Evolutionary conservation across 2,113 vertebrate species (phyloP).

Genomic region (Indri indri): DNA sequence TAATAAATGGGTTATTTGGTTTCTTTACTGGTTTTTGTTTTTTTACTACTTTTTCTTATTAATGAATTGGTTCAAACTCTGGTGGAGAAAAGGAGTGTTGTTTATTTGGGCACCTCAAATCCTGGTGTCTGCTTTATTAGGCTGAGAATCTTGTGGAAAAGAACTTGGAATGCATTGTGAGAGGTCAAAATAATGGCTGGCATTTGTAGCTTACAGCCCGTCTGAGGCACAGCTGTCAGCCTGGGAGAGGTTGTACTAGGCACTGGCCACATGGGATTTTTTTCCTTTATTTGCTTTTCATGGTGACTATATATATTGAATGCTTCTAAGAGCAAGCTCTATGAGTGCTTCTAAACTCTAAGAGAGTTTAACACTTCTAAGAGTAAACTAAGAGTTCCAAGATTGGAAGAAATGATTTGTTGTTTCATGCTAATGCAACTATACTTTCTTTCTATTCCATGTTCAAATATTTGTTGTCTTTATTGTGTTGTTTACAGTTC

Average conservation of each 20-base stretch:
- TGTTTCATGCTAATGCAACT: neutral
- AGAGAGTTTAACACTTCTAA: neutral
- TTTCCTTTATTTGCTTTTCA: neutral
- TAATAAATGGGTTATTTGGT: neutral
- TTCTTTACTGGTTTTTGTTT: neutral
- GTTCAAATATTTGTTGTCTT: conserved; percentile 10
- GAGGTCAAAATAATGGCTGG: neutral
- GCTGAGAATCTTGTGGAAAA: neutral
- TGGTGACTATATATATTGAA: neutral
- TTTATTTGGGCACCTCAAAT: neutral
- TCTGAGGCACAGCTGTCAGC: no score
- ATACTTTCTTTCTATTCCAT: neutral
- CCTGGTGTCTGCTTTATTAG: neutral
- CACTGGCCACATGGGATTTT: neutral
- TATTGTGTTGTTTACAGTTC: neutral
- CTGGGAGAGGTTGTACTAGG: neutral
- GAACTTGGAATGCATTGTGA: neutral
- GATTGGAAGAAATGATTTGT: neutral
- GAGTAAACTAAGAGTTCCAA: neutral
- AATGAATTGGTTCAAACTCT: neutral
- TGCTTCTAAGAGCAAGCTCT: neutral
- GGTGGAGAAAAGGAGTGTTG: neutral
- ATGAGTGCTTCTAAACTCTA: neutral
- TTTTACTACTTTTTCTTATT: neutral
- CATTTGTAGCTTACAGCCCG: neutral